A percentile compares a stretch with the other conserved stretches of the same genome.
Evolutionary conservation across 2,797 vertebrate genomes (phyloP).

Genomic region (Avahi laniger): DNA sequence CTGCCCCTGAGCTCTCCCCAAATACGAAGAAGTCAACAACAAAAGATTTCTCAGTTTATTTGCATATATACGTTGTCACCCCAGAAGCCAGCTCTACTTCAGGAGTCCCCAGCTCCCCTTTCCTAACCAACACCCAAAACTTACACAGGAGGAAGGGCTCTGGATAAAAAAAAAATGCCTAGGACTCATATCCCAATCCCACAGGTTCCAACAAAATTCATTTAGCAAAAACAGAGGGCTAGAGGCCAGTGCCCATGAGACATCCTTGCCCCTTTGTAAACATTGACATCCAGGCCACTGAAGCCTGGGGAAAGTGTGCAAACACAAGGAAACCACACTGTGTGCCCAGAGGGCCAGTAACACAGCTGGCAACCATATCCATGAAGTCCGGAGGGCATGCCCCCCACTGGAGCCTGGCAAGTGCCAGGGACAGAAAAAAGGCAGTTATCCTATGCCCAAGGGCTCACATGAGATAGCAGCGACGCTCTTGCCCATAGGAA

Average conservation of each 20-base stretch:
- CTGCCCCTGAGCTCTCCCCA: not conserved
- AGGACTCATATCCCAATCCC: not conserved
- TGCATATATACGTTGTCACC: constrained; percentile 56
- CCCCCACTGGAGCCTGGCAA: not conserved
- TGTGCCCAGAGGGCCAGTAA: constrained; percentile 36
- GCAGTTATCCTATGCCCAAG: not conserved
- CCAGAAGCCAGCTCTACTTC: constrained; percentile 44
- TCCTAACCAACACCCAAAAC: constrained; percentile 51
- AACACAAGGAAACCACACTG: constrained; percentile 54
- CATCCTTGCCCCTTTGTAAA: constrained; percentile 68
- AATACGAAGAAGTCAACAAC: constrained; percentile 38
- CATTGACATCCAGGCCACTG: constrained; percentile 51
- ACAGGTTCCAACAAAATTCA: constrained; percentile 51
- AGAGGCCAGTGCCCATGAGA: constrained; percentile 41
- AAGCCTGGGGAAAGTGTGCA: constrained; percentile 65
- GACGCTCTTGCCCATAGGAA: constrained; percentile 64
- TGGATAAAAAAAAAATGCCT: not conserved
- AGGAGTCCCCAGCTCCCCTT: constrained; percentile 17
- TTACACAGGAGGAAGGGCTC: constrained; percentile 47
- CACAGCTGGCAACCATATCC: constrained; percentile 63
- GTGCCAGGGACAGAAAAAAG: constrained; percentile 4
- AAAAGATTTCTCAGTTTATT: constrained; percentile 74
- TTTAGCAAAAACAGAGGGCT: constrained; percentile 54
- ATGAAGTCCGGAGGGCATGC: constrained; percentile 47
- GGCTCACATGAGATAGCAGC: constrained; percentile 74